Base-by-base conservation (phyloP, 2,797 vertebrate species). In the Sardinella longiceps region DNA sequence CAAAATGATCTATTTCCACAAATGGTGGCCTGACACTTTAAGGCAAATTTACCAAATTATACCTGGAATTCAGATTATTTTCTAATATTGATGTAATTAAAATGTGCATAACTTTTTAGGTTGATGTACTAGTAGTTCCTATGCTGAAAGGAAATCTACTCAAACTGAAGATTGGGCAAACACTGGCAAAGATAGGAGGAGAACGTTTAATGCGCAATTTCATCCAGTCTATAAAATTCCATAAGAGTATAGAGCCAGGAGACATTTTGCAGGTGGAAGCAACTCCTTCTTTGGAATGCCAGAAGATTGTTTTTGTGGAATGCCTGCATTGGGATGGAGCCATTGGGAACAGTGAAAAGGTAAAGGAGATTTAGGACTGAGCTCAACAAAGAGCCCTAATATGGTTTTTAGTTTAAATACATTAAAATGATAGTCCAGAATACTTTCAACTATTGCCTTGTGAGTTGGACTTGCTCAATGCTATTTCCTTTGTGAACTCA, bases 271-370 rank as follows among this genome's bases (percentile, higher is more conserved):
- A 90, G 77, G 90, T 94, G 0, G 80, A 84, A 1, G 91, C 82
- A 0, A 88, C 89, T 25, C 56, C 87, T 0, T 58, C 85, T 63
- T 33, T 94, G n/a, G 87, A 89, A 53, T 93, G 90, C 86, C 85
- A 88, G 2, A 93, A 90, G 77, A 80, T 95, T 80, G 89, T 92
- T 83, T 93, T 93, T 84, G 86, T 94, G 7, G 90, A 94, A 48
- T 94, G 93, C 60, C 2, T 83, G 10, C 85, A 88, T 2, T 93
- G 92, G 92, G 89, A 91, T 82, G 89, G 88, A 85, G 81, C 83
- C 53, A 80, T 53, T 70, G 88, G 90, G 0, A 6, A 18, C 2
- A 90, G 92, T 81, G 85, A 80, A 11, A 82, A 92, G 90, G 94
- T 94, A 82, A 88, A n/a, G n/a, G n/a, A 84, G 83, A n/a, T 60